phyloP scores from a whole-genome alignment of 2,888 invertebrate species.

The Hypercompe scribonia region DNA sequence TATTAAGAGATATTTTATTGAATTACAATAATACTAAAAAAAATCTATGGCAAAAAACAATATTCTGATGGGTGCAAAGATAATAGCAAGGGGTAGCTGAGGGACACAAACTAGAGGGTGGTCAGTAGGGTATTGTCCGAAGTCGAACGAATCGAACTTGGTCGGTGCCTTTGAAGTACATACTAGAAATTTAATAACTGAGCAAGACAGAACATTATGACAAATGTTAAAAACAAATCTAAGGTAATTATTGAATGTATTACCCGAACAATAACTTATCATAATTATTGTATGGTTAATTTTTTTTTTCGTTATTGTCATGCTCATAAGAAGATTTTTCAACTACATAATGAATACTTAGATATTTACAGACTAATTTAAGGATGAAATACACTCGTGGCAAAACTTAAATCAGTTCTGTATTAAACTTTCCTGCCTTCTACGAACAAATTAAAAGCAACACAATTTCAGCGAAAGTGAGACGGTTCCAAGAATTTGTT shows the following conservation, averaged over 20 bases:
- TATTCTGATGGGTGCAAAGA: neutral
- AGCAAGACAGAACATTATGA: neutral
- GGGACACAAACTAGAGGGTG: neutral
- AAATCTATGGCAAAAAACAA: neutral
- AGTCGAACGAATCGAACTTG: neutral
- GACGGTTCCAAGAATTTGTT: constrained; percentile 39
- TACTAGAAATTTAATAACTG: neutral
- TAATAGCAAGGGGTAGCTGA: neutral
- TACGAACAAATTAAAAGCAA: constrained; percentile 4
- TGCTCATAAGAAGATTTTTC: neutral
- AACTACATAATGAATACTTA: neutral
- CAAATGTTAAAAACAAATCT: neutral
- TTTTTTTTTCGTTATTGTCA: neutral
- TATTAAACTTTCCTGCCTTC: neutral
- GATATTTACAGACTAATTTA: neutral
- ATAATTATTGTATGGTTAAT: neutral
- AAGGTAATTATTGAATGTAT: neutral
- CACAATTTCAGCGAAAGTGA: constrained; percentile 24
- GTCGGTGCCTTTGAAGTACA: neutral
- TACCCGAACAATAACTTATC: neutral
- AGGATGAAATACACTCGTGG: neutral
- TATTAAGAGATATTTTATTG: neutral
- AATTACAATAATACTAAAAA: neutral
- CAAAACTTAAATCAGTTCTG: neutral
- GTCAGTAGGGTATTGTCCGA: no score